These are phyloP conservation scores for Rhaphigaster nebulosa DNA, from an alignment of 2,888 invertebrate genomes.

Conservation along the genomic window DNA sequence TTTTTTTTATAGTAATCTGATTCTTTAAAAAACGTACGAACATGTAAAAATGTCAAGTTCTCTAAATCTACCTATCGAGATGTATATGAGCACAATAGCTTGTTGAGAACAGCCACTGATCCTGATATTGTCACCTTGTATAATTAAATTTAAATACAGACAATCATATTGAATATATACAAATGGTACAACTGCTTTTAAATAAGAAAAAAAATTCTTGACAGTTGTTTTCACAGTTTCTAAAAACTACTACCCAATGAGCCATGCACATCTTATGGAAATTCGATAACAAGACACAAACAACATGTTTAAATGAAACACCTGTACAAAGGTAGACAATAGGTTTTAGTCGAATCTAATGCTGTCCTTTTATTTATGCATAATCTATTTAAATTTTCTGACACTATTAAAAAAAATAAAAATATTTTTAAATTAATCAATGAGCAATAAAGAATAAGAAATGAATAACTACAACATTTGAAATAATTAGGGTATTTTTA, in stretches of 20 bases:
- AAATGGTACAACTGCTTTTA: background rate
- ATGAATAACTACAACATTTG: background rate
- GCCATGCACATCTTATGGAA: background rate
- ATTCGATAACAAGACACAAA: background rate
- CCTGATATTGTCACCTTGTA: background rate
- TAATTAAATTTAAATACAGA: background rate
- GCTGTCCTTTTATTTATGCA: background rate
- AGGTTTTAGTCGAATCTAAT: background rate
- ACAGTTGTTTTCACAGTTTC: background rate
- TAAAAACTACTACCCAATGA: conserved; percentile 6
- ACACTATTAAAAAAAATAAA: background rate
- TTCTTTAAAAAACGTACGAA: conserved; percentile 32
- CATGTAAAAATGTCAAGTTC: conserved; percentile 3
- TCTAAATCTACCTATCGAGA: background rate
- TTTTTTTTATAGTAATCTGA: background rate
- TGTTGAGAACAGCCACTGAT: background rate
- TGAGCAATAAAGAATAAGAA: background rate
- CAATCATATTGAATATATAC: background rate
- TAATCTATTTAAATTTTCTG: background rate
- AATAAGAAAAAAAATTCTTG: background rate
- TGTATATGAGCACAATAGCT: conserved; percentile 12
- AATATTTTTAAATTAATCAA: background rate
- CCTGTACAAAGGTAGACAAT: background rate
- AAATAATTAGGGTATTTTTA: background rate
- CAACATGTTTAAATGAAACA: background rate